Percentiles rank a stretch among this genome's conserved stretches.
phyloP scores from a whole-genome alignment of 2,888 invertebrate genomes.

The Ectemnius lituratus region DNA sequence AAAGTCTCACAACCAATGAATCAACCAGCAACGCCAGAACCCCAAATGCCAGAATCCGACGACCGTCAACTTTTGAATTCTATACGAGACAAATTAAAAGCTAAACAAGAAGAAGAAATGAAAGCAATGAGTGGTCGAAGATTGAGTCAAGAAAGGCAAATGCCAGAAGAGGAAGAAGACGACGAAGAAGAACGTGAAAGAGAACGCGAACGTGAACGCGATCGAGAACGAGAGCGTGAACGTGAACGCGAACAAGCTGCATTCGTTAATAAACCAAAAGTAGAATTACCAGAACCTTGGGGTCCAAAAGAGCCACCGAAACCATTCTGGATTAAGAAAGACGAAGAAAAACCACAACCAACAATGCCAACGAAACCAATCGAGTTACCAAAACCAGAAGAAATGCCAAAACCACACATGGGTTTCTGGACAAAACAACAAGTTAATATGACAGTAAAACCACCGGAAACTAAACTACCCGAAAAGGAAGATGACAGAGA shows the following conservation, averaged over 20 bases:
- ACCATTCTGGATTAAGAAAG: slow-evolving; percentile 71
- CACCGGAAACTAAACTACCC: slow-evolving; percentile 69
- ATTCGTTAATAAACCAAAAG: slow-evolving; percentile 51
- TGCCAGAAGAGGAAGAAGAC: slow-evolving; percentile 48
- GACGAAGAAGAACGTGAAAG: slow-evolving; percentile 53
- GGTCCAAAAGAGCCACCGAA: slow-evolving; percentile 57
- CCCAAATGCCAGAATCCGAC: slow-evolving; percentile 72
- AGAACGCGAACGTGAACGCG: slow-evolving; percentile 27
- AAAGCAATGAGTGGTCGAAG: slow-evolving; percentile 66
- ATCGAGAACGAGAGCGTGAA: slow-evolving; percentile 17
- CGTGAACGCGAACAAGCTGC: slow-evolving; percentile 47
- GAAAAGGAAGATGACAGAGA: slow-evolving; percentile 76
- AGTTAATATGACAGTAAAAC: slow-evolving; percentile 72
- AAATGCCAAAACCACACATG: slow-evolving; percentile 76
- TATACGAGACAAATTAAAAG: slow-evolving; percentile 79
- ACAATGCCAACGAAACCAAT: slow-evolving; percentile 54
- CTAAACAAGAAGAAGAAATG: slow-evolving; percentile 79
- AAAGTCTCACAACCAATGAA: slow-evolving; percentile 67
- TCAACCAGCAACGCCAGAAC: slow-evolving; percentile 62
- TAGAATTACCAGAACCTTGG: slow-evolving; percentile 54
- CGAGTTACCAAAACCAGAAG: slow-evolving; percentile 70
- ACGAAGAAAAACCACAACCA: slow-evolving; percentile 64
- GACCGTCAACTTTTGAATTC: slow-evolving; percentile 79
- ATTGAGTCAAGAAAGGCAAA: slow-evolving; percentile 41
- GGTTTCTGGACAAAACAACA: slow-evolving; percentile 77